Percentiles rank a stretch among this genome's conserved stretches.
These are phyloP conservation scores for Tiliacea citrago DNA, from an alignment of 2,888 invertebrate species.

Conservation along the genomic window DNA sequence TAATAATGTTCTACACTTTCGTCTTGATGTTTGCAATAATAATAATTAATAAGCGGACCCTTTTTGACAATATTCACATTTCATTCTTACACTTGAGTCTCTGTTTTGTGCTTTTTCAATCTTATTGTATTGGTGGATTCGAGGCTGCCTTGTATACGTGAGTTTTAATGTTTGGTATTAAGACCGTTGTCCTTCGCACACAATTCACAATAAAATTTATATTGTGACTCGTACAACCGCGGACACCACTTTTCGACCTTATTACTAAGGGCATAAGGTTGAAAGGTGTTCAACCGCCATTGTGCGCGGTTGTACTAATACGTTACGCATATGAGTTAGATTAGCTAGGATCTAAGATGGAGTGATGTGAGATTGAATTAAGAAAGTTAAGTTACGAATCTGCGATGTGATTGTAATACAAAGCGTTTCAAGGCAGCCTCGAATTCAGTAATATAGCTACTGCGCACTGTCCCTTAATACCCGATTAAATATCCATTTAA, in stretches of 20 bases:
- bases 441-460: constrained; percentile 32
- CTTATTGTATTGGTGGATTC: constrained; percentile 42
- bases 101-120: constrained; percentile 59
- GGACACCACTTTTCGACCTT: constrained; percentile 17
- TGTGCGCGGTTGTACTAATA: constrained; percentile 18
- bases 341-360: constrained; percentile 26
- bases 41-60: constrained; percentile 57
- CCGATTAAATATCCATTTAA: constrained; percentile 3
- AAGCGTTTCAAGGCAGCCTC: constrained; percentile 13
- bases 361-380: constrained; percentile 5
- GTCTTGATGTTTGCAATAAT: constrained; percentile 65
- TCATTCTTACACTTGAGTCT: constrained; percentile 52
- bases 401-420: background rate
- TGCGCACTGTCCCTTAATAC: constrained; percentile 39
- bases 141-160: constrained; percentile 29
- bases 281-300: background rate
- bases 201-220: constrained; percentile 23
- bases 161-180: constrained; percentile 11
- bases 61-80: constrained; percentile 68
- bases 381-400: background rate
- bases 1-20: constrained; percentile 60
- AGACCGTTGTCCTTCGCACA: constrained; percentile 52
- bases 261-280: background rate
- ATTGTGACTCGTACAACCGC: constrained; percentile 34
- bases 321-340: constrained; percentile 36